Conservation (phyloP, 2,888 invertebrate species). For the Cantharis lateralis region DNA sequence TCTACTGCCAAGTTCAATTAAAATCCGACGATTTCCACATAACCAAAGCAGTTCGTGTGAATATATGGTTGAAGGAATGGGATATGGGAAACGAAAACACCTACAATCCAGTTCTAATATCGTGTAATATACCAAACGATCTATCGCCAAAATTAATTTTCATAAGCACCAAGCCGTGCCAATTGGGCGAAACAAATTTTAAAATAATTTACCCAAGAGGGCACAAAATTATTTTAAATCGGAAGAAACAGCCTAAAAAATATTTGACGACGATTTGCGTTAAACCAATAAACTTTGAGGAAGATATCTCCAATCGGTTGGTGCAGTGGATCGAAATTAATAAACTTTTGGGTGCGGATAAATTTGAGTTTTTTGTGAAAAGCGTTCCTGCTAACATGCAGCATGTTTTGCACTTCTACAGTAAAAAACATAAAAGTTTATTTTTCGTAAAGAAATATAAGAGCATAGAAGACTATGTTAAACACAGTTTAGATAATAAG, state of each 20-base stretch:
- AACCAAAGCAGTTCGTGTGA: slow-evolving; percentile 59
- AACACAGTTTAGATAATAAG: slow-evolving; percentile 7
- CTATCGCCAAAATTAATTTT: slow-evolving; percentile 57
- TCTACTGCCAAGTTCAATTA: slow-evolving; percentile 63
- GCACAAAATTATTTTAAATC: slow-evolving; percentile 12
- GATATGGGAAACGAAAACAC: slow-evolving; percentile 56
- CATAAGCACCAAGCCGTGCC: slow-evolving; percentile 60
- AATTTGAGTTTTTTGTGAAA: slow-evolving; percentile 69
- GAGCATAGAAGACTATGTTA: slow-evolving; percentile 15
- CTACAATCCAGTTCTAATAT: slow-evolving; percentile 65
- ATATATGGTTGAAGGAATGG: slow-evolving; percentile 70
- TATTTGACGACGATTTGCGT: slow-evolving; percentile 66
- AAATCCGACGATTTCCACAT: slow-evolving; percentile 40
- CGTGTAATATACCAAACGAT: slow-evolving; percentile 64
- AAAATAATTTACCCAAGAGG: slow-evolving; percentile 45
- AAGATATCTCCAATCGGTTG: slow-evolving; percentile 65
- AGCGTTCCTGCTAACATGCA: slow-evolving; percentile 61
- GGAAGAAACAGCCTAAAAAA: background rate
- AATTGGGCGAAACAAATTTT: slow-evolving; percentile 31
- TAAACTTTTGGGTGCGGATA: slow-evolving; percentile 68
- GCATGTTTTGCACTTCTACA: slow-evolving; percentile 63
- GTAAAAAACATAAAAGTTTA: slow-evolving; percentile 30
- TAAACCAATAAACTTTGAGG: slow-evolving; percentile 70
- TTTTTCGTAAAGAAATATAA: slow-evolving; percentile 6
- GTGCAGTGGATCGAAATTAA: slow-evolving; percentile 76